Evolutionary conservation across 2,797 vertebrate species (phyloP), one percentile per base, ranked within the genome.

Genomic region (Melanogrammus aeglefinus): DNA sequence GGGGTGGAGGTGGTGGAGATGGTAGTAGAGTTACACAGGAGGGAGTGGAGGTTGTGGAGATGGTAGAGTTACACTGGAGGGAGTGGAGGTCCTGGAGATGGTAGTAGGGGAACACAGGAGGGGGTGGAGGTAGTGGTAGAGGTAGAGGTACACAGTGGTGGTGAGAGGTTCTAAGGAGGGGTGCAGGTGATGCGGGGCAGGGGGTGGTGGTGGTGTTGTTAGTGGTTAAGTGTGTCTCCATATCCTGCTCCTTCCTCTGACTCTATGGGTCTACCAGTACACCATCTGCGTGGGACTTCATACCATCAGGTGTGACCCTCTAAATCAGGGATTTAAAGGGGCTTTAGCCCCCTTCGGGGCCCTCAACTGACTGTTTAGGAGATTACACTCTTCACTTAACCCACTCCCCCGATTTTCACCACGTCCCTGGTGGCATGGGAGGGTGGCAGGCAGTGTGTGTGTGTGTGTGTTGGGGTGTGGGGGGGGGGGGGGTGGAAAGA

Each of bases 291-390:
- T 27, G 29, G 70, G 70, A 35, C 70, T 72, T 72, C 16, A 72
- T 31, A 14, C 70, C 12, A 35, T 72, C 70, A 14, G 70, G 14
- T 14, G 31, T 72, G 70, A 29, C 70, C 70, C 29, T 16, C 70
- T 72, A 72, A 72, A 72, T 31, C 33, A 35, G 70, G 70, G 70
- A 72, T 72, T 72, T 72, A 72, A 72, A 72, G 70, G 70, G 70
- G 31, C 12, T 35, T 72, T 35, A 72, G 0, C 70, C 31, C 70
- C 70, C 31, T 35, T 35, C 5, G 70, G 72, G 35, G 72, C 72
- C 72, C 33, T 36, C 33, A 39, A 39, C 72, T 21, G 16, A 35
- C 72, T 73, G 35, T 39, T 72, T 72, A 35, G 31, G 70, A 33
- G 70, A 72, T 35, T 16, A 73, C 21, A 10, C 33, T 24, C 72